Conservation (phyloP, 2,113 vertebrate genomes). For the Parus major region DNA sequence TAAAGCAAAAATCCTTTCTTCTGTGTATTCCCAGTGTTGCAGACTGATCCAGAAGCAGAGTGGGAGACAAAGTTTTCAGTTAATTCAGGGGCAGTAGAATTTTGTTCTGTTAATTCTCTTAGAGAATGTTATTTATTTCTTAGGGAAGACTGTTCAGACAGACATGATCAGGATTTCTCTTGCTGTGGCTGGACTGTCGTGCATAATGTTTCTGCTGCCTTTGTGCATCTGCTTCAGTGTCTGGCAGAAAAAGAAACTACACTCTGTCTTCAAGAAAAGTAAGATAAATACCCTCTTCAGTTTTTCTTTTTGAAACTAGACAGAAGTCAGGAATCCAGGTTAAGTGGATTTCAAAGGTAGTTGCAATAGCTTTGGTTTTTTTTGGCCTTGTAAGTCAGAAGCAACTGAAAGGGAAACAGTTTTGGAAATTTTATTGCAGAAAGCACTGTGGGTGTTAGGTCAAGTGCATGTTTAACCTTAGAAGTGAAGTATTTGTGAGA, state of each 20-base stretch:
- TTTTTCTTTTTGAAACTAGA: background rate
- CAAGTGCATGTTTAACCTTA: background rate
- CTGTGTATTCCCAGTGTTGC: background rate
- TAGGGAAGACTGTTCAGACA: background rate
- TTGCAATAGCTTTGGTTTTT: background rate
- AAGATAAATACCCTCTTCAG: slow-evolving; percentile 31
- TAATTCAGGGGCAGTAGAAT: background rate
- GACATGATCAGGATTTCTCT: background rate
- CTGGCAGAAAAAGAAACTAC: slow-evolving; percentile 57
- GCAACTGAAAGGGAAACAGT: background rate
- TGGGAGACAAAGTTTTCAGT: background rate
- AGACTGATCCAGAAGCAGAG: background rate
- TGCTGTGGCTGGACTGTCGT: background rate
- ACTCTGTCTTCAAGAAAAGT: slow-evolving; percentile 66
- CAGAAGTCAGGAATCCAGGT: background rate
- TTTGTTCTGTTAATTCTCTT: background rate
- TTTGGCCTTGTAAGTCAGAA: background rate
- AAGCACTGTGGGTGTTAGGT: background rate
- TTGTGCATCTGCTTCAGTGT: background rate
- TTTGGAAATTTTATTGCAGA: background rate
- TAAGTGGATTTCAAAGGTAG: background rate
- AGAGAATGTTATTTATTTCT: background rate
- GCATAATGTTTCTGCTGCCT: background rate
- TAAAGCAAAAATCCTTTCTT: background rate
- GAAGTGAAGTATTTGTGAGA: background rate